These are phyloP conservation scores for Danio choprae DNA, from an alignment of 2,797 vertebrate genomes.

Conservation along the genomic window DNA sequence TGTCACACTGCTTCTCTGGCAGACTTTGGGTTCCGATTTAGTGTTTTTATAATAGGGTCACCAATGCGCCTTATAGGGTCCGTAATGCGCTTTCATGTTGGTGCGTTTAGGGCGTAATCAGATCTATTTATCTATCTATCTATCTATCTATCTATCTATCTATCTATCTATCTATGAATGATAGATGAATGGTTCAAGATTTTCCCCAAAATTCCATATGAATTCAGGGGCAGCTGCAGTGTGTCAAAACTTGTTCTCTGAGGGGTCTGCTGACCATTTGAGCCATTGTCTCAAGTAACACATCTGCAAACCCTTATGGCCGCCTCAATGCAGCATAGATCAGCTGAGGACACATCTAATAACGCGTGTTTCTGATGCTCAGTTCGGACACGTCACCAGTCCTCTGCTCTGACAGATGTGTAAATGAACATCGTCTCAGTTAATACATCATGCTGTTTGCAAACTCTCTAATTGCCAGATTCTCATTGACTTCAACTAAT, in stretches of 20 bases:
- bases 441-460: conserved; percentile 15
- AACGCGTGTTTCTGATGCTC: neutral
- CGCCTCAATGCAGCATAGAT: conserved; percentile 6
- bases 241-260: neutral
- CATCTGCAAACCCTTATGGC: neutral
- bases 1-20: neutral
- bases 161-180: no score
- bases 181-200: neutral
- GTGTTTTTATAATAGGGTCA: conserved; percentile 1
- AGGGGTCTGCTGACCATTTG: neutral
- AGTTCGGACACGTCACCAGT: neutral
- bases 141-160: neutral
- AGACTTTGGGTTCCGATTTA: neutral
- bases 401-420: neutral
- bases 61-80: neutral
- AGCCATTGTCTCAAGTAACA: neutral
- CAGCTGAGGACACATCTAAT: conserved; percentile 15
- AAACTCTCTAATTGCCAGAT: conserved; percentile 9
- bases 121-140: conserved; percentile 2
- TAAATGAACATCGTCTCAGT: neutral
- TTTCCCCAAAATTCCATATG: neutral
- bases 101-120: neutral
- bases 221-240: neutral
- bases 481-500: neutral
- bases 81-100: neutral